Evolutionary conservation across 2,113 vertebrate genomes (phyloP).

Genomic region (Paramisgurnus dabryanus): DNA sequence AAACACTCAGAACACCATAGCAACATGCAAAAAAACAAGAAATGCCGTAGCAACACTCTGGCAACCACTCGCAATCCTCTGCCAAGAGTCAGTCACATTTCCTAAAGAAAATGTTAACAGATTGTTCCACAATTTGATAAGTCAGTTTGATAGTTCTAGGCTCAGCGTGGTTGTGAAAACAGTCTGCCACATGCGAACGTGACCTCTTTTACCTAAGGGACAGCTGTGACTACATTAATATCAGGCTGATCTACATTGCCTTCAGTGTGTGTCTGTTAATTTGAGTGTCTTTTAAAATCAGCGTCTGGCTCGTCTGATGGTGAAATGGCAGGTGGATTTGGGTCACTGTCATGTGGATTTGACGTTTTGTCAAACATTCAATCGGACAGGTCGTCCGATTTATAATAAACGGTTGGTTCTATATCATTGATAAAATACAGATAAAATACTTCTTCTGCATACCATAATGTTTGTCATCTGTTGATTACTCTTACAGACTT

Average conservation of each 20-base stretch:
- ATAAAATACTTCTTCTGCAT: too few species aligned
- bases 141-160: too few species aligned
- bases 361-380: slow-evolving; percentile 11
- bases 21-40: too few species aligned
- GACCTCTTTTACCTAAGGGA: slow-evolving; percentile 10
- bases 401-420: neutral
- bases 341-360: slow-evolving; percentile 36
- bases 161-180: too few species aligned
- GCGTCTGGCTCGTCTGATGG: neutral
- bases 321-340: slow-evolving; percentile 2
- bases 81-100: neutral
- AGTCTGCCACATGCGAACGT: neutral
- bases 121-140: too few species aligned
- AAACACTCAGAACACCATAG: too few species aligned
- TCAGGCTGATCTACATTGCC: slow-evolving; percentile 9
- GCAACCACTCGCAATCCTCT: too few species aligned
- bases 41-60: too few species aligned
- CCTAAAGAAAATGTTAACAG: neutral
- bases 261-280: slow-evolving; percentile 7
- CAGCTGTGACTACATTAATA: neutral
- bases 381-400: slow-evolving; percentile 8
- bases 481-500: neutral
- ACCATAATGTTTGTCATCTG: neutral
- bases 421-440: neutral
- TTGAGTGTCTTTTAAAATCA: slow-evolving; percentile 26